Base-by-base conservation (phyloP, 2,888 invertebrate genomes). In the Calameuta filiformis region DNA sequence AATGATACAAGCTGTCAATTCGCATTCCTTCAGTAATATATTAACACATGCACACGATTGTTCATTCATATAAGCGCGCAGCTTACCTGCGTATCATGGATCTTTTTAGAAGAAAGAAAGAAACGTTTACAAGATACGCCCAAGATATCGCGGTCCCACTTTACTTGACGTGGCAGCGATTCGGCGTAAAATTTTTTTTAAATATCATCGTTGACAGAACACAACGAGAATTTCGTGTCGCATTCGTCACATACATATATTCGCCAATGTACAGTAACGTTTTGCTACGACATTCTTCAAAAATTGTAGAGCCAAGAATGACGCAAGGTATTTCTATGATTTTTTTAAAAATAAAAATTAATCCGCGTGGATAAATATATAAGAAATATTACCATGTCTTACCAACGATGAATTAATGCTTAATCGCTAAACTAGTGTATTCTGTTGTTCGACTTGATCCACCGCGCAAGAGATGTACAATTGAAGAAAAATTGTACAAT, bases 121-220 rank as follows among this genome's bases (percentile, higher is more conserved):
- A 75, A 73, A 31, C 77, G 75, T 75, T 80, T 30, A 68, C 79
- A 79, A 35, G 35, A 75, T 77, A 77, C 77, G 75, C 73, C 73
- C 79, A 80, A 76, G 80, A 81, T 76, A 81, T 56, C 9, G 23
- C 56, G 23, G 23, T 56, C 6, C 9, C 56, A 9, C 15, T 56
- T 23, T 56, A 56, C 56, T 56, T 56, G 23, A 9, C 56, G 23
- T 56, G 56, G 56, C 56, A 56, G 56, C 56, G 23, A 23, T 9
- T 23, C 9, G 9, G 56, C 23, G 2, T 56, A 56, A 0, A 9
- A 23, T 56, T 56, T 23, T 40, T 40, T 40, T 23, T 23, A 56
- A 23, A 2, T 23, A 56, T 23, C 56, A 56, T 15, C 2, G 23
- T 56, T 56, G 23, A 56, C 23, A 56, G 2, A 23, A 23, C 40